Evolutionary conservation across 2,888 invertebrate species (phyloP).

Genomic region (Neria commutata): DNA sequence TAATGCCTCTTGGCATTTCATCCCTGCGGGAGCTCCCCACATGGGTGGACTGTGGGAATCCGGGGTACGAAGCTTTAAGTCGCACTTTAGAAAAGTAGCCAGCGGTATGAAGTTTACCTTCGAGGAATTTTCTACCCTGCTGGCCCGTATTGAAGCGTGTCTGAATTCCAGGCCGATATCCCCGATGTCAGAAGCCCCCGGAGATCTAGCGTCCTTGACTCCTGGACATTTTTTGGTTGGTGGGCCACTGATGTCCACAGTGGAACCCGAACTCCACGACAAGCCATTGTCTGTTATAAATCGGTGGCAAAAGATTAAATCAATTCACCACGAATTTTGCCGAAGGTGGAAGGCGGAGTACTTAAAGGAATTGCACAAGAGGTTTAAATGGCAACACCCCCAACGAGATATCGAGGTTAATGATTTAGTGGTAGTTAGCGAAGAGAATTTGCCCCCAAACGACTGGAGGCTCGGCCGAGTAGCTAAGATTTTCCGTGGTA

Average conservation of each 20-base stretch:
- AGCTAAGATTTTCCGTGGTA: not conserved
- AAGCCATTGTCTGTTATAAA: no score
- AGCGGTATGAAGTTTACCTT: no score
- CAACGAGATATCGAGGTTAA: not conserved
- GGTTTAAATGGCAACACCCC: not conserved
- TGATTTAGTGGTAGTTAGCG: not conserved
- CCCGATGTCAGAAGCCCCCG: no score
- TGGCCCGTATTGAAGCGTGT: conserved; percentile 14
- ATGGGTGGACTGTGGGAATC: conserved; percentile 26
- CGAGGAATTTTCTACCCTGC: conserved; percentile 9
- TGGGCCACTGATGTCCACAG: not conserved
- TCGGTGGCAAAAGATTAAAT: no score
- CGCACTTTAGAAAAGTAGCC: conserved; percentile 11
- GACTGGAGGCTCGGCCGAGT: conserved; percentile 20
- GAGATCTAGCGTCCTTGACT: no score
- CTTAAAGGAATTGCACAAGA: not conserved
- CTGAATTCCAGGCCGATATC: conserved; percentile 16
- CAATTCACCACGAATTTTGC: not conserved
- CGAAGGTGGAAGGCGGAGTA: conserved; percentile 8
- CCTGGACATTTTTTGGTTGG: conserved; percentile 22
- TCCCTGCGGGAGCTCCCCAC: conserved; percentile 19
- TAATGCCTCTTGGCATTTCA: conserved; percentile 12
- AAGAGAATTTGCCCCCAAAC: not conserved
- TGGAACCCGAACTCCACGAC: no score
- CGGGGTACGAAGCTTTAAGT: conserved; percentile 17